Base-by-base conservation (phyloP, 2,113 vertebrate species). In the Rallus limicola region DNA sequence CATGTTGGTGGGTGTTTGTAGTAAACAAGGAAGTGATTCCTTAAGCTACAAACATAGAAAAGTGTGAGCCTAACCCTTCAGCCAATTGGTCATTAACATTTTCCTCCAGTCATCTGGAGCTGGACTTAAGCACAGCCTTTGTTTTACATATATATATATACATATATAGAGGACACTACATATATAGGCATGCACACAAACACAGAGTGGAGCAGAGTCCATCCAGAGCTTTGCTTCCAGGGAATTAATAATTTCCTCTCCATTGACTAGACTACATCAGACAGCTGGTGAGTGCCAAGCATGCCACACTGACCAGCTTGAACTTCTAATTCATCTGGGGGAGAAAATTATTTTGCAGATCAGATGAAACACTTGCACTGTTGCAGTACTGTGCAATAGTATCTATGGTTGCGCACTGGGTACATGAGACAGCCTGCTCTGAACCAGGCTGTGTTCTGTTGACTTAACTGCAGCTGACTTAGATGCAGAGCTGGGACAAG, bases 1-100 rank as follows among this genome's bases (percentile, higher is more conserved):
- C 8, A 13, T 0, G 0, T 29, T 17, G 33, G 20, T 77, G 60
- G 17, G 13, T 50, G 3, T 28, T 44, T 55, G 21, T 4, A 46
- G 55, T 25, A 88, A 86, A 33, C 9, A 62, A 13, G 18, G 21
- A 86, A 70, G 17, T 5, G 6, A 69, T 38, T 38, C 34, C 34
- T 72, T 24, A 69, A 62, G 40, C 13, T 77, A 62, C 33, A 76
- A 70, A 68, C 11, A 3, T 5, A 52, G 13, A 13, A 36, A 85
- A 64, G 24, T 9, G 11, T 25, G 19, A 82, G 8, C 23, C 28
- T 40, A 75, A 20, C 26, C 34, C 26, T 60, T 42, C 58, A 38
- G 34, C 19, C 63, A 17, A 10, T 2, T 34, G 53, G 34, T 13
- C 50, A 72, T 23, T 23, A 33, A 60, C 42, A 65, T 52, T 52